phyloP scores from a whole-genome alignment of 2,797 vertebrate species.

The Spinibarbus caldwelli region DNA sequence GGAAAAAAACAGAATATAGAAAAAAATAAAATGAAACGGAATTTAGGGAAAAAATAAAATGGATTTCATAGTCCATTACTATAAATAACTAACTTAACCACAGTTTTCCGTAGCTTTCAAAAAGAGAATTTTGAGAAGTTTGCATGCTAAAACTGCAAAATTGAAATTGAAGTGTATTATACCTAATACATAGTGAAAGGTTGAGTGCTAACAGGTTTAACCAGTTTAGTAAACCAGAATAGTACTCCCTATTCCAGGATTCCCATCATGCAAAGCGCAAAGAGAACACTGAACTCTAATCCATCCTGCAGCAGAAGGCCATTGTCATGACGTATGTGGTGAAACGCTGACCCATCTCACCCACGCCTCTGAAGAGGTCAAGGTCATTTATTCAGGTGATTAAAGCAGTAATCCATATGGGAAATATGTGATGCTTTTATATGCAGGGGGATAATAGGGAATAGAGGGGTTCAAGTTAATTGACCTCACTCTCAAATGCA shows the following conservation, averaged over 20 bases:
- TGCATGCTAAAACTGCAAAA: not conserved
- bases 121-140: not conserved
- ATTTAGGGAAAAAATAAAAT: too few species aligned
- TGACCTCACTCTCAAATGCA: constrained; percentile 44
- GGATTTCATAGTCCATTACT: too few species aligned
- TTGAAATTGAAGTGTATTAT: not conserved
- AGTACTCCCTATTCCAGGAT: not conserved
- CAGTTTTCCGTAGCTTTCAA: not conserved
- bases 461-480: constrained; percentile 30
- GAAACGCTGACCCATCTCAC: constrained; percentile 26
- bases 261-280: constrained; percentile 21
- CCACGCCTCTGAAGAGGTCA: constrained; percentile 30
- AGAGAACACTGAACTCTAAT: constrained; percentile 15
- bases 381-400: constrained; percentile 40
- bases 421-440: constrained; percentile 49
- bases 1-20: too few species aligned
- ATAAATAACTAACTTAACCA: too few species aligned
- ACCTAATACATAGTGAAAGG: not conserved
- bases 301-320: constrained; percentile 13
- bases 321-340: constrained; percentile 9
- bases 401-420: constrained; percentile 35
- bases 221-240: not conserved
- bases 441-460: constrained; percentile 43
- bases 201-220: constrained; percentile 7
- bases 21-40: too few species aligned